A percentile compares a stretch with the other conserved stretches of the same genome.
Conservation (phyloP, 2,113 vertebrate species). For the Pipa parva region DNA sequence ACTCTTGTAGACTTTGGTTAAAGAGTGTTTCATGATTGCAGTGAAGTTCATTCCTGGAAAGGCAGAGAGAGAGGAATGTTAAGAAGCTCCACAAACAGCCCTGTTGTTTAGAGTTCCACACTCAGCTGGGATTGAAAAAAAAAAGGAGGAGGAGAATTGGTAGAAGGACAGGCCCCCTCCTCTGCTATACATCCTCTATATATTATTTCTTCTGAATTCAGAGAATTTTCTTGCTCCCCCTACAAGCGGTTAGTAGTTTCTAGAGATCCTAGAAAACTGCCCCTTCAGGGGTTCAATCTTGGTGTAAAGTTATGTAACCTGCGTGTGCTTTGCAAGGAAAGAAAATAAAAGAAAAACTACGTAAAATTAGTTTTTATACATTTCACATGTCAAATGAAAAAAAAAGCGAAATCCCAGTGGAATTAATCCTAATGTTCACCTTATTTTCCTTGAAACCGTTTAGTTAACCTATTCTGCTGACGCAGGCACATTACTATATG, state of each 20-base stretch:
- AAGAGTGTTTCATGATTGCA: not conserved
- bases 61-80: not conserved
- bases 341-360: no score
- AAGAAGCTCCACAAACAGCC: not conserved
- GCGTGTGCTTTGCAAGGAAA: no score
- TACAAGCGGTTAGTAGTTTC: not conserved
- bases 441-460: no score
- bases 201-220: not conserved
- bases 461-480: no score
- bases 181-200: not conserved
- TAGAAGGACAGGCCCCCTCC: not conserved
- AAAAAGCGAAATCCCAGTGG: no score
- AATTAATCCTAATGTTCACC: no score
- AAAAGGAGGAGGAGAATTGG: not conserved
- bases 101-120: not conserved
- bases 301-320: no score
- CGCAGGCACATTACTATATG: no score
- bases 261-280: no score
- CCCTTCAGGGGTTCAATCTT: no score
- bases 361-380: no score
- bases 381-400: no score
- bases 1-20: not conserved
- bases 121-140: slow-evolving; percentile 6
- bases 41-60: not conserved
- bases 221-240: not conserved